A percentile compares a stretch with the other conserved stretches of the same genome.
Conservation (phyloP, 2,113 vertebrate genomes). For the Phaethornis superciliosus region DNA sequence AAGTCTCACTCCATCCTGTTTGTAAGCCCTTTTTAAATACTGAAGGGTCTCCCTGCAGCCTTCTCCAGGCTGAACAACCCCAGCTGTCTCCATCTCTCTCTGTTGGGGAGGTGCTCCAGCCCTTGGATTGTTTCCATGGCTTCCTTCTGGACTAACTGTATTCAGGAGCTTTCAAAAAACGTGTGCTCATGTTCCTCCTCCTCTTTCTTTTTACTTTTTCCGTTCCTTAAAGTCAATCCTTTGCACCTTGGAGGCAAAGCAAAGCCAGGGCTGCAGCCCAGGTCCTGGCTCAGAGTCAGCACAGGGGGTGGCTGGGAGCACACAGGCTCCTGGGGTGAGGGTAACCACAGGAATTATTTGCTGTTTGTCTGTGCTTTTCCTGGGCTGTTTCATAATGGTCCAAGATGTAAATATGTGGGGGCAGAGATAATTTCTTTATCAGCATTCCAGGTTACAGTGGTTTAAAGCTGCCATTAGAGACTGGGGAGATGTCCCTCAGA, state of each 20-base stretch:
- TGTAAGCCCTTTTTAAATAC: background rate
- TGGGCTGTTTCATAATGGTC: background rate
- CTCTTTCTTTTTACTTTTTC: background rate
- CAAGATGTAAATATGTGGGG: background rate
- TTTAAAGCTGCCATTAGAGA: background rate
- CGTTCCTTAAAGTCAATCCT: background rate
- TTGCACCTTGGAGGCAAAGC: accelerated
- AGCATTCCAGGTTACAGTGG: background rate
- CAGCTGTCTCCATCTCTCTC: too few species aligned
- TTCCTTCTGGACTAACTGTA: too few species aligned
- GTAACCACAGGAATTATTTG: background rate
- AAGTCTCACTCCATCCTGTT: background rate
- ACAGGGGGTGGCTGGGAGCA: background rate
- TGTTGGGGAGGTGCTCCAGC: background rate
- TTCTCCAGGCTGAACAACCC: background rate
- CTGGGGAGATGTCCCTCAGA: background rate
- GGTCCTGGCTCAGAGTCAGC: background rate
- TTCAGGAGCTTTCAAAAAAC: background rate
- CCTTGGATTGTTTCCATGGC: accelerated
- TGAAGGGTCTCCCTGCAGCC: background rate
- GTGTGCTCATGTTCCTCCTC: background rate
- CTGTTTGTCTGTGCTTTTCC: background rate
- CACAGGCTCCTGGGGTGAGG: background rate
- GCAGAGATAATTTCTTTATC: background rate
- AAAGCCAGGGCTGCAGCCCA: background rate